These are phyloP conservation scores for Ephestia elutella DNA, from an alignment of 1,140 invertebrate genomes.

Conservation along the genomic window DNA sequence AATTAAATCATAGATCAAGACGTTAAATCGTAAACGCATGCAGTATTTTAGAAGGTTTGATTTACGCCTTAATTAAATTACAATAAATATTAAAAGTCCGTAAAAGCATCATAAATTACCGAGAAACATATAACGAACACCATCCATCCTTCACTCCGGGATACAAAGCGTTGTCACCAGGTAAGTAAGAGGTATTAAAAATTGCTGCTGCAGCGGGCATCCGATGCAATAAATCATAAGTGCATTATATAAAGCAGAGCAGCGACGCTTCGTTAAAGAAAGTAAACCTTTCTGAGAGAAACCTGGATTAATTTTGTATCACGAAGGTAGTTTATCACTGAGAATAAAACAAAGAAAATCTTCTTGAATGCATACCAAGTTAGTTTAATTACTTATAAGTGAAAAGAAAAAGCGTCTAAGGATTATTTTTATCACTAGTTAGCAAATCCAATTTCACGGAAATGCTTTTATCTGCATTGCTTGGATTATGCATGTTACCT, in stretches of 20 bases:
- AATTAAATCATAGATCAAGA: too few relatives aligned
- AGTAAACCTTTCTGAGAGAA: slow-evolving; percentile 45
- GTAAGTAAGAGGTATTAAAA: slow-evolving; percentile 29
- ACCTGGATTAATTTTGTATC: slow-evolving; percentile 37
- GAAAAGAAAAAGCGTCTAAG: slow-evolving; percentile 2
- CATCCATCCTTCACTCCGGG: neutral
- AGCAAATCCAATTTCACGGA: neutral
- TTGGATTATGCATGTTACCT: neutral
- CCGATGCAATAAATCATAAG: slow-evolving; percentile 56
- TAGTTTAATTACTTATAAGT: neutral
- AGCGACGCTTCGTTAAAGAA: slow-evolving; percentile 53
- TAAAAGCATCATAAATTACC: neutral
- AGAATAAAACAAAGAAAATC: neutral
- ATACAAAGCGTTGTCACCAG: slow-evolving; percentile 12
- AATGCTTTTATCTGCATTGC: slow-evolving; percentile 2
- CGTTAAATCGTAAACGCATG: too few relatives aligned
- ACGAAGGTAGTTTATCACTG: slow-evolving; percentile 16
- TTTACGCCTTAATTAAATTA: too few relatives aligned
- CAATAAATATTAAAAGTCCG: too few relatives aligned
- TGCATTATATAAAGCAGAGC: slow-evolving; percentile 49
- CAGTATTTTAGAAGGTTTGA: too few relatives aligned
- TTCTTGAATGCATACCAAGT: neutral
- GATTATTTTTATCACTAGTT: slow-evolving; percentile 8
- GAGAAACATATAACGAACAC: neutral
- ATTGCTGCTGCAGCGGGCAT: slow-evolving; percentile 33